Conservation (phyloP, 1,140 invertebrate genomes). For the Notospermus geniculatus region DNA sequence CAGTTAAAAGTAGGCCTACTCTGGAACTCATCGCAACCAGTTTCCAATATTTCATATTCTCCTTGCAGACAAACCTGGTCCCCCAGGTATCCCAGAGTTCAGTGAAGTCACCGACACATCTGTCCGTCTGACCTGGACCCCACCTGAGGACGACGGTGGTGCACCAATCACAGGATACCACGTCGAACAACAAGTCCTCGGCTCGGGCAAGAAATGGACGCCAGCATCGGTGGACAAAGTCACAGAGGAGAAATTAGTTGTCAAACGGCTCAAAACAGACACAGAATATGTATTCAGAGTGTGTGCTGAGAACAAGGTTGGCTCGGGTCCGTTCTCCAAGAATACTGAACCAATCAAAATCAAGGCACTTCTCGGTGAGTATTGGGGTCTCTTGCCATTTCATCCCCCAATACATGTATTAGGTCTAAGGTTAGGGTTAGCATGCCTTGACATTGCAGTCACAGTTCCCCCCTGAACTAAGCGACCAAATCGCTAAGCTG, state of each 20-base stretch:
- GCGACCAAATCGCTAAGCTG: not conserved
- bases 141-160: constrained; percentile 86
- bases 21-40: constrained; percentile 26
- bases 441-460: not conserved
- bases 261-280: constrained; percentile 76
- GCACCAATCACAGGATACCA: constrained; percentile 93
- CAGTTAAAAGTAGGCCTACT: constrained; percentile 36
- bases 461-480: not conserved
- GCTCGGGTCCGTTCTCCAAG: constrained; percentile 79
- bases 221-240: constrained; percentile 62
- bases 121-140: constrained; percentile 86
- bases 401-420: not conserved
- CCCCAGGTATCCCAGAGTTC: constrained; percentile 67
- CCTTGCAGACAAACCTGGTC: constrained; percentile 56
- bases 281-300: constrained; percentile 97
- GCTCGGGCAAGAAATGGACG: constrained; percentile 62
- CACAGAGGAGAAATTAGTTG: constrained; percentile 38
- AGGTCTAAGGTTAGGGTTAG: not conserved
- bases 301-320: constrained; percentile 94
- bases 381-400: not conserved
- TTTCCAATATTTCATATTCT: constrained; percentile 60
- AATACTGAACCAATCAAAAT: constrained; percentile 68
- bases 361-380: constrained; percentile 60
- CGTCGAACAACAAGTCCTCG: constrained; percentile 86
- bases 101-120: constrained; percentile 86